These are phyloP conservation scores for Hassar affinis DNA, from an alignment of 2,113 vertebrate genomes.

Conservation along the genomic window DNA sequence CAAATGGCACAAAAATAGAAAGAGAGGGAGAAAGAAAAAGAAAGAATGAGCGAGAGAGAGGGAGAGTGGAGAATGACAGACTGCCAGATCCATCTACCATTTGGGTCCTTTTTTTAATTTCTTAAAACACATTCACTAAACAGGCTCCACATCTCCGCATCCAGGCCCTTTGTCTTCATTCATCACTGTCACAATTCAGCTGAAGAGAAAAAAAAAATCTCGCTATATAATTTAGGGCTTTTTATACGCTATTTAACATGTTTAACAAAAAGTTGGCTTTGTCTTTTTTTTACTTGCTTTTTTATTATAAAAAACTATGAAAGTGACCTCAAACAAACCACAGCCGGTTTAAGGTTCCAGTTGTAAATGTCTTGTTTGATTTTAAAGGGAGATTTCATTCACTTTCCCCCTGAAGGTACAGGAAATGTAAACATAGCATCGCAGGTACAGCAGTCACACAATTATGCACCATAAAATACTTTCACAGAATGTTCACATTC, in stretches of 20 bases:
- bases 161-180: conserved; percentile 47
- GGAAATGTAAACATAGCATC: neutral
- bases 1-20: conserved; percentile 57
- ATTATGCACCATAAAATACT: neutral
- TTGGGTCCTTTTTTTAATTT: neutral
- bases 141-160: conserved; percentile 10
- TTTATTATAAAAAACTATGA: neutral
- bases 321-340: neutral
- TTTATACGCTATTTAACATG: conserved; percentile 22
- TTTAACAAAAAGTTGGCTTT: neutral
- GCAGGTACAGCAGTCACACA: neutral
- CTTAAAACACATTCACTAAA: conserved; percentile 23
- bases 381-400: neutral
- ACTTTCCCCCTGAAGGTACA: neutral
- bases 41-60: neutral
- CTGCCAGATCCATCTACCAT: conserved; percentile 43
- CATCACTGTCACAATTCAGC: conserved; percentile 48
- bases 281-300: neutral
- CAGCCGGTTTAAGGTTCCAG: neutral
- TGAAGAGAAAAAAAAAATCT: conserved; percentile 31
- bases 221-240: conserved; percentile 39
- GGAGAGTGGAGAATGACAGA: conserved; percentile 19
- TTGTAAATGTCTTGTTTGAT: neutral
- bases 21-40: neutral
- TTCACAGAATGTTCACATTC: too few species aligned